Evolutionary conservation across 2,888 invertebrate species (phyloP).

Genomic region (Andrena chrysosceles): DNA sequence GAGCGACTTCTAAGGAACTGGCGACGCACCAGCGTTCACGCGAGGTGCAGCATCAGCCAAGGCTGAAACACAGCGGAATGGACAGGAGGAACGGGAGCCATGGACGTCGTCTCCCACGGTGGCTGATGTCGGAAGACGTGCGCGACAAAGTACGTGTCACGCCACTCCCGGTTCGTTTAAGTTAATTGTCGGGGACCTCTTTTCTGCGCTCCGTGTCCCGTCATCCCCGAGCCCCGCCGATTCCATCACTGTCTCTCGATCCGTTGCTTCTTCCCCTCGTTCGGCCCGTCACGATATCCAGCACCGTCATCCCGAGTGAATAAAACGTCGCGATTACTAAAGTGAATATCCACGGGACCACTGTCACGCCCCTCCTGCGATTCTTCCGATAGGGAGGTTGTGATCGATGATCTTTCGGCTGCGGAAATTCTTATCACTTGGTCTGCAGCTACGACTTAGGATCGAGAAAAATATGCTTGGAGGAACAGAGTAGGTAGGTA

Average conservation of each 20-base stretch:
- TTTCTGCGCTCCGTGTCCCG: constrained; percentile 60
- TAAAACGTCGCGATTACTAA: constrained; percentile 42
- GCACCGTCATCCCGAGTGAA: constrained; percentile 59
- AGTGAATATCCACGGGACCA: neutral
- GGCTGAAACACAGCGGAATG: constrained; percentile 5
- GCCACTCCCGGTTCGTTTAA: constrained; percentile 81
- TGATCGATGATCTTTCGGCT: constrained; percentile 31
- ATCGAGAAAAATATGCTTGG: no score
- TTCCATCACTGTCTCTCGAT: constrained; percentile 72
- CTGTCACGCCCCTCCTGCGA: constrained; percentile 5
- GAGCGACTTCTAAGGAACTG: neutral
- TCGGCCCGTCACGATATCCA: constrained; percentile 26
- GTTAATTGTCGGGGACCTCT: constrained; percentile 77
- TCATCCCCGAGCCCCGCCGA: constrained; percentile 70
- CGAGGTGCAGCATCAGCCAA: neutral
- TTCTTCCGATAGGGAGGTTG: neutral
- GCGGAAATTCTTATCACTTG: neutral
- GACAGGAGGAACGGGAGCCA: constrained; percentile 5
- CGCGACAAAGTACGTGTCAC: constrained; percentile 83
- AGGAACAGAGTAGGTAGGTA: neutral
- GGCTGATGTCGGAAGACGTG: constrained; percentile 78
- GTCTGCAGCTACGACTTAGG: neutral
- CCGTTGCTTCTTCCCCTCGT: constrained; percentile 44
- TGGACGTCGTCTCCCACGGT: constrained; percentile 72
- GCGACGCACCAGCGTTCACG: constrained; percentile 16